These are phyloP conservation scores for Neuroscelio doddi DNA, from an alignment of 2,888 invertebrate genomes.

Conservation along the genomic window DNA sequence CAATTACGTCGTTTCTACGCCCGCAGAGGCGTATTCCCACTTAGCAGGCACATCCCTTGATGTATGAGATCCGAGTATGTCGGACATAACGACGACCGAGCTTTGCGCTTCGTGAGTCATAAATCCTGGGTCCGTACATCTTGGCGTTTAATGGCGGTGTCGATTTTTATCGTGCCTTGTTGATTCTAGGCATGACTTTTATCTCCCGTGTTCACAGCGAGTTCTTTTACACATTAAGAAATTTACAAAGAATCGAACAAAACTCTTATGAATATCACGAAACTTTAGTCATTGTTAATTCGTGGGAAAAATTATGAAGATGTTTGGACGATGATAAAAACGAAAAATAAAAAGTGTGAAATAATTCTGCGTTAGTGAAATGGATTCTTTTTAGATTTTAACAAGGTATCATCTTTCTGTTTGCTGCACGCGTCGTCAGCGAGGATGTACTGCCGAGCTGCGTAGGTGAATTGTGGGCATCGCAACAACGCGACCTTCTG, in stretches of 20 bases:
- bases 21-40: slow-evolving; percentile 14
- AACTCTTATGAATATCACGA: too few relatives aligned
- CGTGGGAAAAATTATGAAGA: too few relatives aligned
- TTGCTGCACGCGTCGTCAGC: background rate
- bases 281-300: too few relatives aligned
- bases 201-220: slow-evolving; percentile 13
- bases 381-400: too few relatives aligned
- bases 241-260: too few relatives aligned
- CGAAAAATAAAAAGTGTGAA: too few relatives aligned
- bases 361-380: too few relatives aligned
- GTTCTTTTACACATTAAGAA: background rate
- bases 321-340: too few relatives aligned
- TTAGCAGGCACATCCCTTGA: slow-evolving; percentile 12
- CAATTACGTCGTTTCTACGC: slow-evolving; percentile 15
- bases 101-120: slow-evolving; percentile 33
- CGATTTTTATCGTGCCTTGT: slow-evolving; percentile 36
- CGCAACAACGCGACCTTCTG: slow-evolving; percentile 11
- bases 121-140: slow-evolving; percentile 28
- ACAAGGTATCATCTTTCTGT: slow-evolving; percentile 11
- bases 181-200: slow-evolving; percentile 40
- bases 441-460: background rate
- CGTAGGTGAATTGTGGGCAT: slow-evolving; percentile 13
- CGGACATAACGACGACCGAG: slow-evolving; percentile 30
- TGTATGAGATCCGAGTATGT: slow-evolving; percentile 18
- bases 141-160: slow-evolving; percentile 34